Percentiles rank a stretch among this genome's conserved stretches.
phyloP scores from a whole-genome alignment of 1,140 invertebrate genomes.

The Neotoxoptera formosana region DNA sequence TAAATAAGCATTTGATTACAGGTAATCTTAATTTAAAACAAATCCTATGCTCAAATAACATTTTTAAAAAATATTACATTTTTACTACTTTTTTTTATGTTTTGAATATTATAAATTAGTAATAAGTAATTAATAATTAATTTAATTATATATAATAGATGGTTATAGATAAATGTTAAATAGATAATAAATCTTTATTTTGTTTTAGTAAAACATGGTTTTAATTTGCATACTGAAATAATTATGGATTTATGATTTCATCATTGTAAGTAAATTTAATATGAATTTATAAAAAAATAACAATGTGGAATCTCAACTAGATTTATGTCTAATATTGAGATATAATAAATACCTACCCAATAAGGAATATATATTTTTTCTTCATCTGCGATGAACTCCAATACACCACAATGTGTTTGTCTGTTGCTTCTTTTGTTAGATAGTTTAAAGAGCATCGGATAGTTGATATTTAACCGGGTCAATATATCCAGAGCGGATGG shows the following conservation, averaged over 20 bases:
- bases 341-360: conserved; percentile 74
- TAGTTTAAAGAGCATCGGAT: conserved; percentile 98
- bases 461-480: conserved; percentile 95
- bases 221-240: too few species aligned
- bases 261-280: not conserved
- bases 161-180: too few species aligned
- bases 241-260: not conserved
- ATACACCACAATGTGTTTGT: conserved; percentile 94
- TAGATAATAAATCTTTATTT: too few species aligned
- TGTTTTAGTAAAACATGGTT: too few species aligned
- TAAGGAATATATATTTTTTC: conserved; percentile 97
- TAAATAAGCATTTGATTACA: too few species aligned
- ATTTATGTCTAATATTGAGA: not conserved
- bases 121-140: too few species aligned
- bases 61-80: too few species aligned
- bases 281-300: too few species aligned
- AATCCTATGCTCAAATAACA: not conserved
- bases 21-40: not conserved
- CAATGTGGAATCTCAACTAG: not conserved
- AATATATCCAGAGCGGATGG: conserved; percentile 93
- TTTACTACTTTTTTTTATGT: too few species aligned
- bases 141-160: too few species aligned
- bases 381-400: conserved; percentile 99
- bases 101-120: too few species aligned
- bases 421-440: conserved; percentile 86